Percentiles rank a stretch among this genome's conserved stretches.
Conservation (phyloP, 1,140 invertebrate species). For the Drosophila ironensis region DNA sequence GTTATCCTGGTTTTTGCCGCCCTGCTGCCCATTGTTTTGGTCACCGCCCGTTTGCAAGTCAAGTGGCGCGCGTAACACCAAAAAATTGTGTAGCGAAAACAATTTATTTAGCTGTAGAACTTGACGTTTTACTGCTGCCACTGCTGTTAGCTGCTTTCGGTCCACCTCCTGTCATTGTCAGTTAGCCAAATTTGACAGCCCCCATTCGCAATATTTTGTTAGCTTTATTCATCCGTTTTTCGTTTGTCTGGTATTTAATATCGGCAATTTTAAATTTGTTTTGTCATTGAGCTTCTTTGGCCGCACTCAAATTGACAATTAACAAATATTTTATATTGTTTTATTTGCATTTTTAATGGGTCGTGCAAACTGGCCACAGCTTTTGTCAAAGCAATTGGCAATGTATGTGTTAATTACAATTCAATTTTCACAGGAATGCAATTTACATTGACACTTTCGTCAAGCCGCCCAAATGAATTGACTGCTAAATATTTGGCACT, state of each 20-base stretch:
- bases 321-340: constrained; percentile 36
- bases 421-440: constrained; percentile 21
- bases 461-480: neutral
- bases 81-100: constrained; percentile 74
- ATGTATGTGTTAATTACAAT: constrained; percentile 28
- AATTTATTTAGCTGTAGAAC: constrained; percentile 70
- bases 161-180: constrained; percentile 45
- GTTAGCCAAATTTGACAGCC: constrained; percentile 65
- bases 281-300: constrained; percentile 21
- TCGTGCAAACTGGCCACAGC: constrained; percentile 4
- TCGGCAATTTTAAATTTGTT: neutral
- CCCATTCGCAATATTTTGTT: constrained; percentile 3
- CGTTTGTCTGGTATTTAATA: constrained; percentile 19
- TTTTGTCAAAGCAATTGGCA: constrained; percentile 1
- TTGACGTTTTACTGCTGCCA: constrained; percentile 24
- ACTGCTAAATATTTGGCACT: constrained; percentile 37
- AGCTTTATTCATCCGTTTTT: constrained; percentile 58
- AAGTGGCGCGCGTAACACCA: constrained; percentile 70
- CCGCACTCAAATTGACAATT: constrained; percentile 32
- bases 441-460: constrained; percentile 20
- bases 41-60: constrained; percentile 71
- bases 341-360: constrained; percentile 19
- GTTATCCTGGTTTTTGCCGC: constrained; percentile 26
- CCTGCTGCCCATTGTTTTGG: constrained; percentile 27
- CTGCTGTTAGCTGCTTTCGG: neutral